Evolutionary conservation across 2,888 invertebrate genomes (phyloP).

Genomic region (Cyaniris semiargus): DNA sequence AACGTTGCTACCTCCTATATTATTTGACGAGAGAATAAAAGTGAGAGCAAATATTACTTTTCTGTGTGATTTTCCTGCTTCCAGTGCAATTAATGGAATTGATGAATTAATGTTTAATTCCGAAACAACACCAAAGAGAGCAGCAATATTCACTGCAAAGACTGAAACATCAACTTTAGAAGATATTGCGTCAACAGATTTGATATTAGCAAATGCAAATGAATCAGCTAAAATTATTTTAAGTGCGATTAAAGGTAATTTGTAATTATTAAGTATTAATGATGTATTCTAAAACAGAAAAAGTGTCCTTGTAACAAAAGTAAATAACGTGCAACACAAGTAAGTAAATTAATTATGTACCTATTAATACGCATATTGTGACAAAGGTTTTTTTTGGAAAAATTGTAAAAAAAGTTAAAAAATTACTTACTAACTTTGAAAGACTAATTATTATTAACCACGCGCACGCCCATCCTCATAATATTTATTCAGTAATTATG

Average conservation of each 20-base stretch:
- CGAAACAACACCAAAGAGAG: neutral
- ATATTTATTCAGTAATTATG: neutral
- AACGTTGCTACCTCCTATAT: too few species aligned
- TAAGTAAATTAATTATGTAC: too few species aligned
- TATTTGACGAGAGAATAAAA: neutral
- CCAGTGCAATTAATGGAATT: neutral
- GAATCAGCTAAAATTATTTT: neutral
- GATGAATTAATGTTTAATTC: neutral
- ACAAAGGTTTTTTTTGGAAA: too few species aligned
- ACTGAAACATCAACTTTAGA: neutral
- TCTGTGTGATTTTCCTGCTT: neutral
- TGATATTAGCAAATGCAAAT: neutral
- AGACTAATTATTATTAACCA: too few species aligned
- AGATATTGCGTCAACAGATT: neutral
- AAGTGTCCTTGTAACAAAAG: neutral
- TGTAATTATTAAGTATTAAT: too few species aligned
- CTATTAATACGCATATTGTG: too few species aligned
- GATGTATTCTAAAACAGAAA: neutral
- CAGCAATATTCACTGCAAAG: neutral
- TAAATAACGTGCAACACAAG: neutral
- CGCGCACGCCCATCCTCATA: too few species aligned
- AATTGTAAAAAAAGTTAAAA: too few species aligned
- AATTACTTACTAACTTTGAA: too few species aligned
- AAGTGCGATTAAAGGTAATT: neutral
- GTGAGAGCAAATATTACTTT: neutral